Evolutionary conservation across 2,797 vertebrate species (phyloP).

Genomic region (Okamejei kenojei): DNA sequence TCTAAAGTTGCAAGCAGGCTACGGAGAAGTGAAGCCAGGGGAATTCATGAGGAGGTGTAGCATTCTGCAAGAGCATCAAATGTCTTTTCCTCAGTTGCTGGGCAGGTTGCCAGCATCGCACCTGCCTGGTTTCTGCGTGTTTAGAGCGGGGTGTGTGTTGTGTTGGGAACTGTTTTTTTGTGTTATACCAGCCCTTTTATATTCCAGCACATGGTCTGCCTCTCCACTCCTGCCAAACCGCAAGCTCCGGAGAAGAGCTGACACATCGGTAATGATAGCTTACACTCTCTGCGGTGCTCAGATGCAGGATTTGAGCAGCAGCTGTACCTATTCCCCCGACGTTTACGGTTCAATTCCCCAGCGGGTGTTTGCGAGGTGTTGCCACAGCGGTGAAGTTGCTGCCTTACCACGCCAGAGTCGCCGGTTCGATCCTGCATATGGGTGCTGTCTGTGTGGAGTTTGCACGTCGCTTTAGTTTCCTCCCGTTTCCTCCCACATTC

Average conservation of each 20-base stretch:
- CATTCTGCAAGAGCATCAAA: neutral
- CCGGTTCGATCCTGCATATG: no score
- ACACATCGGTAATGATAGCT: constrained; percentile 28
- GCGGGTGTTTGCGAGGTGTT: neutral
- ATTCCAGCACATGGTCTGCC: neutral
- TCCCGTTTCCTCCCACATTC: no score
- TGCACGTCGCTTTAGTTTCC: no score
- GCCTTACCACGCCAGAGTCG: no score
- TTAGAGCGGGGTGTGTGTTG: neutral
- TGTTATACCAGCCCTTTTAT: neutral
- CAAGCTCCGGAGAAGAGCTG: constrained; percentile 2
- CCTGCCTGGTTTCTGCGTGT: constrained; percentile 17
- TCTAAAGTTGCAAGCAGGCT: neutral
- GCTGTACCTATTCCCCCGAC: neutral
- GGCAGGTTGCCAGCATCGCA: neutral
- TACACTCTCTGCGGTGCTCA: constrained; percentile 1
- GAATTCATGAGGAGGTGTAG: constrained; percentile 12
- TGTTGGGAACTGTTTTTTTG: constrained; percentile 18
- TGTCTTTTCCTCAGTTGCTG: neutral
- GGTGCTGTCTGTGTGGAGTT: no score
- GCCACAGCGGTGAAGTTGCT: neutral
- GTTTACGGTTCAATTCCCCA: neutral
- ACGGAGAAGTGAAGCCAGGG: neutral
- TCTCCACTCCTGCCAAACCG: constrained; percentile 10
- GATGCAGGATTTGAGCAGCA: neutral